Conservation (phyloP, 2,113 vertebrate species). For the Mohoua ochrocephala region DNA sequence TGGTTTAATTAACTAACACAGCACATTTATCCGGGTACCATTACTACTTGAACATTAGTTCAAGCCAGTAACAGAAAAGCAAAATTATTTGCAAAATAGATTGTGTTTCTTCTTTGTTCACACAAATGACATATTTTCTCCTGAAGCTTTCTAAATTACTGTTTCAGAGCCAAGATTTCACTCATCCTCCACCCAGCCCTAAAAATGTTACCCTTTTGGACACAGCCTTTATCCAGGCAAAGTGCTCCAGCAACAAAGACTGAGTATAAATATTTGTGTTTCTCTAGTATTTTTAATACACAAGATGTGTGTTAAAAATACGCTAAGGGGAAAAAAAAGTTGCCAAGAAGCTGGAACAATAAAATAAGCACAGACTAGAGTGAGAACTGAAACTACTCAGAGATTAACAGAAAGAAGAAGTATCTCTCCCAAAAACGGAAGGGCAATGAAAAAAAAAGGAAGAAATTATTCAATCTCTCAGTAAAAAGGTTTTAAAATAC, state of each 20-base stretch:
- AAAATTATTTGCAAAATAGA: not conserved
- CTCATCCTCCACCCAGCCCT: not conserved
- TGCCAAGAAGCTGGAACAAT: not conserved
- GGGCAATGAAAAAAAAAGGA: not conserved
- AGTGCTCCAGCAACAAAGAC: not conserved
- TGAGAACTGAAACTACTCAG: slow-evolving; percentile 42
- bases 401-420: slow-evolving; percentile 34
- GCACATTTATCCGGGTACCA: not conserved
- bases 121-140: not conserved
- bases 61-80: not conserved
- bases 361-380: not conserved
- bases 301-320: not conserved
- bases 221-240: not conserved
- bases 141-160: not conserved
- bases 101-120: not conserved
- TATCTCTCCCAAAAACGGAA: not conserved
- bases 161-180: not conserved
- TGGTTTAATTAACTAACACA: not conserved
- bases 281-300: not conserved
- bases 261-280: not conserved
- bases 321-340: fast-evolving
- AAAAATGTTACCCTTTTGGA: not conserved
- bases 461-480: not conserved
- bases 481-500: not conserved
- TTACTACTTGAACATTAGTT: not conserved